These are phyloP conservation scores for Stenotaenia linearis DNA, from an alignment of 2,888 invertebrate species.

Conservation along the genomic window DNA sequence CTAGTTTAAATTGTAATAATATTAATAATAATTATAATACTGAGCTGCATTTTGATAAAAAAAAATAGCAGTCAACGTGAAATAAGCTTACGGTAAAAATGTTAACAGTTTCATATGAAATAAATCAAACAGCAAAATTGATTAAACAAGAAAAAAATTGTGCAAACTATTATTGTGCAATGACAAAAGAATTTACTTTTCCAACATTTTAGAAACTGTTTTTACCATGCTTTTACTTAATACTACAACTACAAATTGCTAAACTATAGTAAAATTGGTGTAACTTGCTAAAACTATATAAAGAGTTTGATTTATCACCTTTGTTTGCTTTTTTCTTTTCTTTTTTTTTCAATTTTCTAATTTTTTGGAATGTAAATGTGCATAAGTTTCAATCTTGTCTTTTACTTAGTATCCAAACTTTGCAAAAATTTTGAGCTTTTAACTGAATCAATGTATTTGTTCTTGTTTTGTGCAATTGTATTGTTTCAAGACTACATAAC, in stretches of 20 bases:
- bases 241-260: not conserved
- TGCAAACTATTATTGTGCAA: not conserved
- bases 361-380: not conserved
- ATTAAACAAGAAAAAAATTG: not conserved
- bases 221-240: not conserved
- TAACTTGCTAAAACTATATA: not conserved
- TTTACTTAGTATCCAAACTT: not conserved
- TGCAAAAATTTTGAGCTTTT: not conserved
- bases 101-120: not conserved
- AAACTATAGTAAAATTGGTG: not conserved
- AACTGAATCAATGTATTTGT: not conserved
- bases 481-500: constrained; percentile 51
- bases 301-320: not conserved
- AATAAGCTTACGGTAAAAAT: not conserved
- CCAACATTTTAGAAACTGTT: not conserved
- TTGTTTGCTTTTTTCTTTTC: not conserved
- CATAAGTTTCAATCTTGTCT: not conserved
- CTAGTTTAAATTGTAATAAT: too few relatives aligned
- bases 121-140: not conserved
- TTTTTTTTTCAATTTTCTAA: not conserved
- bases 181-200: not conserved
- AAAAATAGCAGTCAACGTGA: not conserved
- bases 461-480: not conserved
- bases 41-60: not conserved
- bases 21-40: not conserved